phyloP scores from a whole-genome alignment of 2,888 invertebrate genomes.

The Lepetodrilus schrolli region DNA sequence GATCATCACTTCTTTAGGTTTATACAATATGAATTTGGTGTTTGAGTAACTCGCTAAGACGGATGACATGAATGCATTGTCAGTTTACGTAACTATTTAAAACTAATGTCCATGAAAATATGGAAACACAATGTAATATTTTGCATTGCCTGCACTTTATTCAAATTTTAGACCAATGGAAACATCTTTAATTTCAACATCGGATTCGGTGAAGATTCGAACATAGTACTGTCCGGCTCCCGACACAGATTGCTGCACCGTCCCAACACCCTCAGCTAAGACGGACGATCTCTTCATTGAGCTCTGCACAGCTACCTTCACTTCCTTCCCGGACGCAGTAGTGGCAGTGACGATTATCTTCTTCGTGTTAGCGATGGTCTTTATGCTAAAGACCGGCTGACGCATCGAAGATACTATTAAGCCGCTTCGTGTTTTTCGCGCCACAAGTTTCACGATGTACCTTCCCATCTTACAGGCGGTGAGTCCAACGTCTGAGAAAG shows the following conservation, averaged over 20 bases:
- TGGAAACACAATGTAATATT: too few relatives aligned
- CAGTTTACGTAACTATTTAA: too few relatives aligned
- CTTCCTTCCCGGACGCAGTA: neutral
- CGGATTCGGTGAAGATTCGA: slow-evolving; percentile 8
- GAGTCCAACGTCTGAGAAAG: slow-evolving; percentile 47
- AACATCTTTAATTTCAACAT: neutral
- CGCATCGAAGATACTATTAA: neutral
- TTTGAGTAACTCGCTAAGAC: too few relatives aligned
- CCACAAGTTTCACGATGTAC: slow-evolving; percentile 21
- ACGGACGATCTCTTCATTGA: neutral
- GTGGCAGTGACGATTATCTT: neutral
- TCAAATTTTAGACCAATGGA: neutral
- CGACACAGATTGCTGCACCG: neutral
- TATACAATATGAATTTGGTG: too few relatives aligned
- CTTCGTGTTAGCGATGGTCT: neutral
- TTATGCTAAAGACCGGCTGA: slow-evolving; percentile 11
- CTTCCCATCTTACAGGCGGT: slow-evolving; percentile 36
- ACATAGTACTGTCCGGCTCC: neutral
- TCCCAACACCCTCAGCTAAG: neutral
- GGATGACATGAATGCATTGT: too few relatives aligned
- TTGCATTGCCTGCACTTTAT: too few relatives aligned
- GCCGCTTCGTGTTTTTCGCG: neutral
- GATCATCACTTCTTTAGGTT: too few relatives aligned
- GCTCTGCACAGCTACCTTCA: neutral
- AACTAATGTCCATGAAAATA: too few relatives aligned